Base-by-base conservation (phyloP, 1,140 invertebrate genomes). In the Doryteuthis pealeii region DNA sequence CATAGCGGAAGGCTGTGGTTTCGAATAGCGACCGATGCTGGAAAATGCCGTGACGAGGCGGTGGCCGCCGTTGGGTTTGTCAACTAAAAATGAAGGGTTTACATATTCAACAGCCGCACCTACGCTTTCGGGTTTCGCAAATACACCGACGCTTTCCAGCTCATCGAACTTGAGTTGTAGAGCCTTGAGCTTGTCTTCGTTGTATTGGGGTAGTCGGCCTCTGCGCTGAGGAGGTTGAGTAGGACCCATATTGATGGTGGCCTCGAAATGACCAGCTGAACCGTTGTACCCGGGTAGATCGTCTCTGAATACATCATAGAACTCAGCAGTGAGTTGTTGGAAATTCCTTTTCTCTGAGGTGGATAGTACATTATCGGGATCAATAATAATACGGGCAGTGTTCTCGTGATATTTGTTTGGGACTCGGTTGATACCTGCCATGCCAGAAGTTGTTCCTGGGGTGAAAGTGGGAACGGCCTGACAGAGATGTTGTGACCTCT, bases 151-250 rank as follows among this genome's bases (percentile, higher is more conserved):
- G 35, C 10, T 3, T 40, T 40, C 75, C 14, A 80, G 65, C 26
- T 78, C 81, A 68, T 78, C 75, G 72, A 79, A 80, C 35, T 80
- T 73, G 15, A 77, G 58, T 69, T 80, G 79, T 28, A 78, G 45
- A 31, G 76, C 71, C 15, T 28, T 31, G 6, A 78, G 70, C 54
- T 76, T 76, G 30, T 75, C 31, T 54, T 30, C 32, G 18, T 76
- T 72, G 62, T 81, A 79, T 71, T 75, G 74, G 18, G 78, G 79
- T 26, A 82, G 15, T 32, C 78, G 66, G 1, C 79, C 76, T 32
- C 81, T 80, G 3, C 74, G 68, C 66, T 80, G 78, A n/a, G 78
- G 78, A n/a, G n/a, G n/a, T n/a, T n/a, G n/a, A n/a, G n/a, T n/a
- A n/a, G n/a, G n/a, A n/a, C n/a, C n/a, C n/a, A 15, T 81, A 68